Percentiles rank a stretch among this genome's conserved stretches.
Evolutionary conservation across 2,113 vertebrate genomes (phyloP).

Genomic region (Microtus oregoni): DNA sequence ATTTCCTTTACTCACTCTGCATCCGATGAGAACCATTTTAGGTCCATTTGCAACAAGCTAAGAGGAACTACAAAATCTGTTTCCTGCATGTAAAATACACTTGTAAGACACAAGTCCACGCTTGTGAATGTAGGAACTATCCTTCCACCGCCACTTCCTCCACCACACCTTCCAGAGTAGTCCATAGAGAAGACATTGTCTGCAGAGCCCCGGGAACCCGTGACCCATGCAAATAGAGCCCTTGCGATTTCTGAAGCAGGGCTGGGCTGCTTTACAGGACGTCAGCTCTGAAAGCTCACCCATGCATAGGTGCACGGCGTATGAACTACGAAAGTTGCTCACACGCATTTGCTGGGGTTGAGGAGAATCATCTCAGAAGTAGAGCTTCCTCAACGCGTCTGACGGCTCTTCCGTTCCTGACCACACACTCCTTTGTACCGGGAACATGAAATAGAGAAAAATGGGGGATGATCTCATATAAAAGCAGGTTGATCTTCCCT

Average conservation of each 20-base stretch:
- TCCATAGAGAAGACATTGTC: background rate
- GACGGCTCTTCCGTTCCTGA: background rate
- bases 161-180: background rate
- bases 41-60: background rate
- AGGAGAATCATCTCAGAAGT: background rate
- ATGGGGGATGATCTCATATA: background rate
- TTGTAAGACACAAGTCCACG: background rate
- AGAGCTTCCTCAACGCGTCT: background rate
- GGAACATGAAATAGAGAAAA: background rate
- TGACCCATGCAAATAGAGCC: background rate
- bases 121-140: background rate
- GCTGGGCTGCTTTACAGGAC: background rate
- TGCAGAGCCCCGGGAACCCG: background rate
- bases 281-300: background rate
- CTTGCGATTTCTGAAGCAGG: background rate
- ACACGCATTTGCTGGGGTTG: background rate
- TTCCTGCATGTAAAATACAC: background rate
- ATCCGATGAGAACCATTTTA: background rate
- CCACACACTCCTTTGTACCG: background rate
- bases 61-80: background rate
- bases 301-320: background rate
- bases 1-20: background rate
- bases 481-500: background rate
- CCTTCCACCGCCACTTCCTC: background rate
- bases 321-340: background rate